A percentile compares a stretch with the other conserved stretches of the same genome.
Conservation (phyloP, 2,888 invertebrate species). For the Eristalis intricaria region DNA sequence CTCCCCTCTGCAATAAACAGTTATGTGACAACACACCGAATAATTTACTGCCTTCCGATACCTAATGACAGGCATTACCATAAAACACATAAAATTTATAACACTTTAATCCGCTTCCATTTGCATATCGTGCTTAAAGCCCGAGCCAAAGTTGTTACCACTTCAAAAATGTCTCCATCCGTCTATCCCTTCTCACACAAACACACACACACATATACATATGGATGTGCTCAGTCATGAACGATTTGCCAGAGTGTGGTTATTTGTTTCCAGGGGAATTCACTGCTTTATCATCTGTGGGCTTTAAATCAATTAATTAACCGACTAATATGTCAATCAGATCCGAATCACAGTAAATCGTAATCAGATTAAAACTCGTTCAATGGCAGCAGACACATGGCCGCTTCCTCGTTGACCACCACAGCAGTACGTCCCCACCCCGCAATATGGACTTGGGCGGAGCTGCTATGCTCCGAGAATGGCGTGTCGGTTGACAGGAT, state of each 20-base stretch:
- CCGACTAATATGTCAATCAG: slow-evolving; percentile 72
- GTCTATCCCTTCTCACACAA: neutral
- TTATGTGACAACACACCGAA: slow-evolving; percentile 10
- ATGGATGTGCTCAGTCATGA: neutral
- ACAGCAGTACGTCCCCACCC: neutral
- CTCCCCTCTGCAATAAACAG: neutral
- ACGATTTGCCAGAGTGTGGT: slow-evolving; percentile 2
- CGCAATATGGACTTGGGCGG: neutral
- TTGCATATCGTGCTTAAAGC: slow-evolving; percentile 59
- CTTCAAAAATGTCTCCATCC: neutral
- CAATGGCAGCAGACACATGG: slow-evolving; percentile 21
- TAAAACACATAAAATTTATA: slow-evolving; percentile 52
- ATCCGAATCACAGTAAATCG: slow-evolving; percentile 71
- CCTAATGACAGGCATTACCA: slow-evolving; percentile 49
- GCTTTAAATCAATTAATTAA: slow-evolving; percentile 71
- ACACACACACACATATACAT: neutral
- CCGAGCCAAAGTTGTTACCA: slow-evolving; percentile 24
- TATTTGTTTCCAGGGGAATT: slow-evolving; percentile 51
- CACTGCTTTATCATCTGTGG: slow-evolving; percentile 64
- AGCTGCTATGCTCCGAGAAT: neutral
- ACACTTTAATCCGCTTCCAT: slow-evolving; percentile 56
- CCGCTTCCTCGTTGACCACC: slow-evolving; percentile 14
- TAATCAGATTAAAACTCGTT: slow-evolving; percentile 69
- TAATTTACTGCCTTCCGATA: slow-evolving; percentile 22
- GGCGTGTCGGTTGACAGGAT: slow-evolving; percentile 4